Evolutionary conservation across 2,113 vertebrate genomes (phyloP).

Genomic region (Guaruba guarouba): DNA sequence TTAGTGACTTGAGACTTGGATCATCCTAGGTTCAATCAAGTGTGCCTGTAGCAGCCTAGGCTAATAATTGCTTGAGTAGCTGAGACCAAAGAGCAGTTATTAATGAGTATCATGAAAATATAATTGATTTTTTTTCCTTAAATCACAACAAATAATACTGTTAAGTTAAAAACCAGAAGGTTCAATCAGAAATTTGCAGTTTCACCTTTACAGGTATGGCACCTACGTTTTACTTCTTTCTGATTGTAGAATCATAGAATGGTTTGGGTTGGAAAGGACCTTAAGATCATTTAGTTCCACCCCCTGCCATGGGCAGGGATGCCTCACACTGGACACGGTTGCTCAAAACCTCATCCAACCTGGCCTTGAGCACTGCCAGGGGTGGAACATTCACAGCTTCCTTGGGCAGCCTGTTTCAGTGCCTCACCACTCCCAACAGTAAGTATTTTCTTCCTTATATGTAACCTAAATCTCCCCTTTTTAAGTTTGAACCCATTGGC

Average conservation of each 20-base stretch:
- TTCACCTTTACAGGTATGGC: neutral
- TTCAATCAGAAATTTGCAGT: neutral
- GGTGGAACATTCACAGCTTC: neutral
- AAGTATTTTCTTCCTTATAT: neutral
- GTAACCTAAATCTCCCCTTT: neutral
- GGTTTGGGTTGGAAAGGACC: neutral
- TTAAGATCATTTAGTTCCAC: neutral
- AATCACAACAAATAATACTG: neutral
- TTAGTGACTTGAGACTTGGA: neutral
- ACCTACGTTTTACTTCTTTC: neutral
- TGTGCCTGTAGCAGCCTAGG: neutral
- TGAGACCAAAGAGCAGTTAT: neutral
- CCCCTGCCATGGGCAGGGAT: neutral
- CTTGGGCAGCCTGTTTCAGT: neutral
- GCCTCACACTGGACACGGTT: neutral
- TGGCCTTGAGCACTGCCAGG: neutral
- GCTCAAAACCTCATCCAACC: neutral
- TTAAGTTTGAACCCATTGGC: neutral
- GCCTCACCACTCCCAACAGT: neutral
- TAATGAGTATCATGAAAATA: neutral
- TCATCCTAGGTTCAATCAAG: neutral
- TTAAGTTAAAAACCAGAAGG: neutral
- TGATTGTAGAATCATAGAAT: neutral
- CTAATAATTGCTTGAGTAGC: neutral
- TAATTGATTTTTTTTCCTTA: neutral